Evolutionary conservation across 2,888 invertebrate genomes (phyloP), one percentile per base, ranked within the genome.

Genomic region (Ischnura elegans): DNA sequence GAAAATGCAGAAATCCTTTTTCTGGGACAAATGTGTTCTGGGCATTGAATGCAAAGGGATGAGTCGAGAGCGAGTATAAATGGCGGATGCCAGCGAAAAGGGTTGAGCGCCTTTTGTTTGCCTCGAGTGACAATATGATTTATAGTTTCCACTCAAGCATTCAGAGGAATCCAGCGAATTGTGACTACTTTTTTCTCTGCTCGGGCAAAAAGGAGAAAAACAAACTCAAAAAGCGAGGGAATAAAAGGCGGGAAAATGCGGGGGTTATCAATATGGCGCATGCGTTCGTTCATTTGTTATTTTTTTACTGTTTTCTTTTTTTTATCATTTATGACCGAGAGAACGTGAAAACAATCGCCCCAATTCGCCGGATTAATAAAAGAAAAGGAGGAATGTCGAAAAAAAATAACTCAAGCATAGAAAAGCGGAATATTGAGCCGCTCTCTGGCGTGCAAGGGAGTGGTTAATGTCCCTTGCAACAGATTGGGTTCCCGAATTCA

Each of bases 61-160:
- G 29, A 21, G 10, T n/a, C 6, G 66, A 66, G 76, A 36, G 4
- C 8, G 29, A 76, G 36, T 76, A 36, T n/a, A 13, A 36, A 2
- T 0, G 76, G 76, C 8, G 76, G 76, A n/a, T 29, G 13, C 13
- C 3, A 36, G 76, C 0, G 2, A 36, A 36, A 4, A 36, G 36
- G 76, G 36, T 29, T 29, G 66, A 61, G 61, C n/a, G 36, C 76
- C 76, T 29, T 16, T 16, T 76, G 29, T 76, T 29, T 76, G 76
- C 36, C 36, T 76, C 76, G 2, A 29, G 76, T n/a, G 76, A 76
- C 76, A 76, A 76, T 36, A 76, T 76, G 76, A 76, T 76, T 76
- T 36, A 76, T 76, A n/a, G 76, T 36, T 76, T 76, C 76, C 10
- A 36, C 76, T 76, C 76, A 8, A 76, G 76, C 36, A n/a, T n/a